phyloP scores from a whole-genome alignment of 2,797 vertebrate species.

The Parauchenoglanis punctatus region DNA sequence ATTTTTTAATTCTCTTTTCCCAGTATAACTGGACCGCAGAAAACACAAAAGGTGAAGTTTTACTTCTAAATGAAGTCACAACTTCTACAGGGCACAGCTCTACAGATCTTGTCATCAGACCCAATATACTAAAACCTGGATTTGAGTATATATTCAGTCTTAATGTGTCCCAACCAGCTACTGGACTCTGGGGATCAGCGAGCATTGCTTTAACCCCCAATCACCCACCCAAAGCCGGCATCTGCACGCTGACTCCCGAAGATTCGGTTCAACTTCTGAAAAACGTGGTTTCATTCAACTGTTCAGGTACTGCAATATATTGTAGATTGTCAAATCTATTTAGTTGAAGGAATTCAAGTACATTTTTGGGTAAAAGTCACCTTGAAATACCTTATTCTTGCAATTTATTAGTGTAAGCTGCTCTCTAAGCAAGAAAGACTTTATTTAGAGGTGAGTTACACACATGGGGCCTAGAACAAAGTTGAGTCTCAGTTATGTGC shows the following conservation, averaged over 20 bases:
- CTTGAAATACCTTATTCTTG: neutral
- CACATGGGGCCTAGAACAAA: neutral
- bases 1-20: neutral
- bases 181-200: slow-evolving; percentile 67
- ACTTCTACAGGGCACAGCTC: slow-evolving; percentile 66
- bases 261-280: slow-evolving; percentile 68
- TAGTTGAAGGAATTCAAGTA: neutral
- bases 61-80: slow-evolving; percentile 66
- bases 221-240: slow-evolving; percentile 71
- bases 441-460: neutral
- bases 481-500: neutral
- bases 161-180: slow-evolving; percentile 64
- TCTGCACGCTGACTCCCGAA: slow-evolving; percentile 71
- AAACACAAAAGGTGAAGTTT: slow-evolving; percentile 59
- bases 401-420: neutral
- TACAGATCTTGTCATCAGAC: slow-evolving; percentile 68
- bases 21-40: slow-evolving; percentile 73
- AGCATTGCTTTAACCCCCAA: slow-evolving; percentile 64
- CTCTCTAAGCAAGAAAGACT: neutral
- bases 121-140: slow-evolving; percentile 65
- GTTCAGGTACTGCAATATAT: slow-evolving; percentile 68
- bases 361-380: neutral
- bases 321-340: neutral
- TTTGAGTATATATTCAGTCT: slow-evolving; percentile 74
- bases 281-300: slow-evolving; percentile 73